Base-by-base conservation (phyloP, 2,797 vertebrate genomes). In the Pygocentrus nattereri region DNA sequence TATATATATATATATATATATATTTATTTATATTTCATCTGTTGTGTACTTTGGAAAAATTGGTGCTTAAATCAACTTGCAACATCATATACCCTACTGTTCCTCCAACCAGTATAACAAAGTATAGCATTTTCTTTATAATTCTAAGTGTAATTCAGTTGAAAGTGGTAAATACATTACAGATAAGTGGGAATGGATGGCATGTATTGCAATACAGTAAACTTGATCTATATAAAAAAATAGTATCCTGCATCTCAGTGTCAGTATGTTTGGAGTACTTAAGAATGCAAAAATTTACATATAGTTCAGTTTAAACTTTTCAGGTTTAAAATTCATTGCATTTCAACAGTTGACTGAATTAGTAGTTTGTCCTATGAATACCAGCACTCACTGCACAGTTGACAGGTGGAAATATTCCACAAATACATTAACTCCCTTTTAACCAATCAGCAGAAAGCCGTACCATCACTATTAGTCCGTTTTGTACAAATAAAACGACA, bases 371-470 rank as follows among this genome's bases (percentile, higher is more conserved):
- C 38, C 38, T 68, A 44, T 12, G 19, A 70, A 70, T 15, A 50
- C 47, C n/a, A 27, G 44, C 4, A 31, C 27, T 19, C 25, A 30
- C 49, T 70, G 49, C 34, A 76, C 25, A 19, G 31, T 12, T 44
- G 65, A 30, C 74, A 76, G 30, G 18, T 79, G 15, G 41, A 23
- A 79, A 75, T 23, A 74, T 50, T 21, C 2, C 8, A 23, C 3
- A 62, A 61, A 25, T n/a, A 19, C 6, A 52, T 44, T 0, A 67
- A 21, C 16, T 47, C 18, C 18, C 38, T 68, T 15, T 59, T 58
- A 76, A 59, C 6, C 25, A 16, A 49, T 31, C 0, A 27, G 4
- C 12, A 31, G 41, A 44, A 19, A 72, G 2, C 13, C 19, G 23
- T 23, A 31, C 25, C 23, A 69, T 49, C 31, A 34, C 4, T 73